phyloP scores from a whole-genome alignment of 1,140 invertebrate genomes.

The Bactericera cockerelli region DNA sequence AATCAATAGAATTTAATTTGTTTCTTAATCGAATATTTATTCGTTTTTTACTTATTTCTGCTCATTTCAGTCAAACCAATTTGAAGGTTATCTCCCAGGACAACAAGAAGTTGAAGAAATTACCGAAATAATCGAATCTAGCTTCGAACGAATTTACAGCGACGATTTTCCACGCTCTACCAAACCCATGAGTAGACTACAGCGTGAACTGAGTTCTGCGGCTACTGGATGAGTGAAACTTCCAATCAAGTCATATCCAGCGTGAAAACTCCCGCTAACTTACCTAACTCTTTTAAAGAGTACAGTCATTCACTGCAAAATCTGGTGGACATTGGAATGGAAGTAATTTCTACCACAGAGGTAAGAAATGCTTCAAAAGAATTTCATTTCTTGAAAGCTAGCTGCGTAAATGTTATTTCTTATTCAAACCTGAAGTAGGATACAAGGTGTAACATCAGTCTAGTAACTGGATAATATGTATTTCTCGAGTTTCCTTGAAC shows the following conservation, averaged over 20 bases:
- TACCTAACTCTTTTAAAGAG: constrained; percentile 54
- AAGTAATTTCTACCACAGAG: constrained; percentile 63
- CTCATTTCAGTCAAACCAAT: constrained; percentile 12
- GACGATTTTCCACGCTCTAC: constrained; percentile 52
- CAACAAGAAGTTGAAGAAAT: constrained; percentile 79
- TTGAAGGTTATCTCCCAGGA: constrained; percentile 51
- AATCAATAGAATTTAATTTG: too few species aligned
- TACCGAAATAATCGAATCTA: constrained; percentile 61
- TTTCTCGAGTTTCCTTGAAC: too few species aligned
- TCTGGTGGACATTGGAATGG: constrained; percentile 56
- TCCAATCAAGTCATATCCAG: constrained; percentile 62
- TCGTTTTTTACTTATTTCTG: too few species aligned
- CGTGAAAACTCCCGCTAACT: constrained; percentile 43
- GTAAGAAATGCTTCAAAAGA: too few species aligned
- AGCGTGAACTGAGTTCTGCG: constrained; percentile 65
- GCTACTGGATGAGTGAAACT: constrained; percentile 68
- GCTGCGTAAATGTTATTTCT: too few species aligned
- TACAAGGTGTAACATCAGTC: too few species aligned
- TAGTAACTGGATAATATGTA: too few species aligned
- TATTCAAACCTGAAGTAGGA: too few species aligned
- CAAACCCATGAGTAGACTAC: constrained; percentile 65
- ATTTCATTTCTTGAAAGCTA: too few species aligned
- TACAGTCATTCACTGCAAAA: constrained; percentile 67
- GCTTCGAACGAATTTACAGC: constrained; percentile 51
- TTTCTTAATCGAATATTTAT: too few species aligned